Conservation (phyloP, 2,797 vertebrate genomes). For the Enteromius trimaculatus region DNA sequence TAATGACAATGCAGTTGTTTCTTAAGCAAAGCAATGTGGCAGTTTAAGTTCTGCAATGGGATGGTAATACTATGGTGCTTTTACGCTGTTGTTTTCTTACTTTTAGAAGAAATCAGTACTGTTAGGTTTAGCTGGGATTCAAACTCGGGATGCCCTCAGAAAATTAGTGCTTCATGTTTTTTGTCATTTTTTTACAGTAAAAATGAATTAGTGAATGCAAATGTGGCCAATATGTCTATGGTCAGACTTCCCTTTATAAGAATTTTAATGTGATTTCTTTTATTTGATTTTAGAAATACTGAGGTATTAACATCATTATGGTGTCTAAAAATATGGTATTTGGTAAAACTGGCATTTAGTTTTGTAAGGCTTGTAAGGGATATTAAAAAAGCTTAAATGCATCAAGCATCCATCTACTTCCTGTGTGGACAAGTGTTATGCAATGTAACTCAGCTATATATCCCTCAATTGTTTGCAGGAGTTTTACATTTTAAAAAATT, state of each 20-base stretch:
- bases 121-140: background rate
- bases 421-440: background rate
- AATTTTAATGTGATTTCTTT: background rate
- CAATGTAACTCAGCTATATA: background rate
- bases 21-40: background rate
- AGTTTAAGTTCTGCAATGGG: background rate
- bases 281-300: background rate
- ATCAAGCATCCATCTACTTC: background rate
- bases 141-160: background rate
- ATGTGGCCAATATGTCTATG: background rate
- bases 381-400: background rate
- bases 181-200: background rate
- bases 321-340: background rate
- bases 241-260: background rate
- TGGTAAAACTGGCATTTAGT: background rate
- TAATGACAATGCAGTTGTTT: background rate
- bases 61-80: background rate
- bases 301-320: background rate
- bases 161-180: background rate
- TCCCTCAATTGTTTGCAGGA: background rate
- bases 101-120: background rate
- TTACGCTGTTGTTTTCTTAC: background rate
- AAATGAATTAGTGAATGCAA: background rate
- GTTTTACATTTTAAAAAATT: background rate
- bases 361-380: background rate